phyloP scores from a whole-genome alignment of 1,140 invertebrate genomes.

The Pomacea maculata region DNA sequence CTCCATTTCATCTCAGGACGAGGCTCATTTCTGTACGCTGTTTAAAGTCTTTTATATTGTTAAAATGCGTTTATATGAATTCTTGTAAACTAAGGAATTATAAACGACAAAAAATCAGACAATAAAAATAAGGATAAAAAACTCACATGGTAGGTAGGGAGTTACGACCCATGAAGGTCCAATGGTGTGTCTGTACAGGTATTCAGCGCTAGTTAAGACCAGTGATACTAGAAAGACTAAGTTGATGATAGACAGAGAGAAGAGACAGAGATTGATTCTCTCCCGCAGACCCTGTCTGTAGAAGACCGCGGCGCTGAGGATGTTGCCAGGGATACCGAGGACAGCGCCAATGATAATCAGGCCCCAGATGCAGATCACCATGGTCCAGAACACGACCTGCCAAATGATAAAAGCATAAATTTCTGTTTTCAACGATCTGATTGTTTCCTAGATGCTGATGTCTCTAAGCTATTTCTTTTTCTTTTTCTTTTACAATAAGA shows the following conservation, averaged over 20 bases:
- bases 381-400: not conserved
- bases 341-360: not conserved
- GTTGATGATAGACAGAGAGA: not conserved
- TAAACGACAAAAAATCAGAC: not conserved
- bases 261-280: not conserved
- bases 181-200: not conserved
- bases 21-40: too few species aligned
- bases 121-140: not conserved
- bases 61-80: too few species aligned
- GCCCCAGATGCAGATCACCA: not conserved
- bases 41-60: too few species aligned
- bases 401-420: not conserved
- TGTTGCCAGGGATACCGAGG: conserved; percentile 3
- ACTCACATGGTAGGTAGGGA: not conserved
- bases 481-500: too few species aligned
- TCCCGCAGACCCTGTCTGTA: not conserved
- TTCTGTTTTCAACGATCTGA: too few species aligned
- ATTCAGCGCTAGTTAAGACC: not conserved
- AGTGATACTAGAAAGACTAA: not conserved
- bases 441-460: too few species aligned
- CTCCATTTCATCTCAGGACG: too few species aligned
- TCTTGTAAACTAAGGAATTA: too few species aligned
- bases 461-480: too few species aligned
- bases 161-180: not conserved
- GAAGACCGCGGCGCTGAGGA: conserved; percentile 1